Percentiles rank a stretch among this genome's conserved stretches.
phyloP scores from a whole-genome alignment of 2,113 vertebrate species.

The Ceyx cyanopectus region DNA sequence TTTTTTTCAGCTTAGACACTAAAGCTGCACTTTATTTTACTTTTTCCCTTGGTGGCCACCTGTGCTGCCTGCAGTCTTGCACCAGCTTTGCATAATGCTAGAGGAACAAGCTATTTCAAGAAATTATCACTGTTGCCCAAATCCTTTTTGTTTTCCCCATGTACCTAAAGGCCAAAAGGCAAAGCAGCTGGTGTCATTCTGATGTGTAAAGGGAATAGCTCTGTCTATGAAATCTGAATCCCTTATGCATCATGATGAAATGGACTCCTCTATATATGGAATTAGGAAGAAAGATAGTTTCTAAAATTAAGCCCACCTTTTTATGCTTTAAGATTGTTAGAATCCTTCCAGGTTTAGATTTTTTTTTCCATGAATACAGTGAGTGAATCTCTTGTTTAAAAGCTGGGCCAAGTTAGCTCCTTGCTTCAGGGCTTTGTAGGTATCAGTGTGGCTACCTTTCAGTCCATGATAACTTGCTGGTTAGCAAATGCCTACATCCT shows the following conservation, averaged over 20 bases:
- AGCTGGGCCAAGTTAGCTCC: background rate
- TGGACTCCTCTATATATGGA: rapidly evolving
- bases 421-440: background rate
- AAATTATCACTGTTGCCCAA: background rate
- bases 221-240: background rate
- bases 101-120: background rate
- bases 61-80: background rate
- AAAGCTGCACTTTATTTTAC: background rate
- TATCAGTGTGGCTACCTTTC: background rate
- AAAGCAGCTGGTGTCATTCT: background rate
- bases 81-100: background rate
- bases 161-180: background rate
- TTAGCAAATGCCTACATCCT: rapidly evolving
- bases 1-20: background rate
- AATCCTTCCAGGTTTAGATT: background rate
- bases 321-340: background rate
- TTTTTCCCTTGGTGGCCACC: background rate
- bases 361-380: rapidly evolving
- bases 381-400: background rate
- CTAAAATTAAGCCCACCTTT: background rate
- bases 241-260: background rate
- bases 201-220: background rate
- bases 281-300: background rate
- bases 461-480: background rate
- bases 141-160: background rate